Conservation (phyloP, 2,888 invertebrate species). For the Stegana nigrithorax region DNA sequence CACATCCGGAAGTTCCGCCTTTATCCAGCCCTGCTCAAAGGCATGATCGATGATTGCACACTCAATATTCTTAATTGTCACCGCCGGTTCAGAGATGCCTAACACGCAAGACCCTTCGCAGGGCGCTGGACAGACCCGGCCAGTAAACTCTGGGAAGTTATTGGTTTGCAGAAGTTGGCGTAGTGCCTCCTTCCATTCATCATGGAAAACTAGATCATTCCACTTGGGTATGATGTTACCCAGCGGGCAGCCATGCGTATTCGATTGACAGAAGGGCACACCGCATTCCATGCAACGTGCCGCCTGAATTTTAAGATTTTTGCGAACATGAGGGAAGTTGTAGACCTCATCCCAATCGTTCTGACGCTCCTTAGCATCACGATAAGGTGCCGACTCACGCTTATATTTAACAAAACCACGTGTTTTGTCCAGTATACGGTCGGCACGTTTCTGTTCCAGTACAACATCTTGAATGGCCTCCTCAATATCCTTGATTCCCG, state of each 20-base stretch:
- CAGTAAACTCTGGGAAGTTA: conserved; percentile 98
- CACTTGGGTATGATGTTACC: conserved; percentile 99
- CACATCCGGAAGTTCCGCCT: conserved; percentile 79
- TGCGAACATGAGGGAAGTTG: conserved; percentile 85
- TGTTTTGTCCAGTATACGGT: conserved; percentile 85
- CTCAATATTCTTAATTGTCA: conserved; percentile 99
- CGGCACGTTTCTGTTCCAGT: conserved; percentile 82
- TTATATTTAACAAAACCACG: conserved; percentile 97
- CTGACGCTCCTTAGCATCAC: conserved; percentile 84
- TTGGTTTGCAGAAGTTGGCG: conserved; percentile 95
- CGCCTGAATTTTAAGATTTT: conserved; percentile 90
- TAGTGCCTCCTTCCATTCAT: conserved; percentile 94
- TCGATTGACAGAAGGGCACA: conserved; percentile 96
- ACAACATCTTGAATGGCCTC: conserved; percentile 84
- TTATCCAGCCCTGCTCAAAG: conserved; percentile 95
- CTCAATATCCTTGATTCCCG: conserved; percentile 84
- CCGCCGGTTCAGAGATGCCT: conserved; percentile 94
- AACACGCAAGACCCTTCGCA: conserved; percentile 99
- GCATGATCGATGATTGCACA: conserved; percentile 99
- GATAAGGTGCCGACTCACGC: conserved; percentile 87
- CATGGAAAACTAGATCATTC: conserved; percentile 96
- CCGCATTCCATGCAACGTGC: conserved; percentile 99
- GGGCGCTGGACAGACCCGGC: conserved; percentile 95
- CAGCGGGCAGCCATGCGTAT: conserved; percentile 92
- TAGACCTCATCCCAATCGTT: conserved; percentile 99